Conservation (phyloP, 2,888 invertebrate species). For the Stratiomys singularior region DNA sequence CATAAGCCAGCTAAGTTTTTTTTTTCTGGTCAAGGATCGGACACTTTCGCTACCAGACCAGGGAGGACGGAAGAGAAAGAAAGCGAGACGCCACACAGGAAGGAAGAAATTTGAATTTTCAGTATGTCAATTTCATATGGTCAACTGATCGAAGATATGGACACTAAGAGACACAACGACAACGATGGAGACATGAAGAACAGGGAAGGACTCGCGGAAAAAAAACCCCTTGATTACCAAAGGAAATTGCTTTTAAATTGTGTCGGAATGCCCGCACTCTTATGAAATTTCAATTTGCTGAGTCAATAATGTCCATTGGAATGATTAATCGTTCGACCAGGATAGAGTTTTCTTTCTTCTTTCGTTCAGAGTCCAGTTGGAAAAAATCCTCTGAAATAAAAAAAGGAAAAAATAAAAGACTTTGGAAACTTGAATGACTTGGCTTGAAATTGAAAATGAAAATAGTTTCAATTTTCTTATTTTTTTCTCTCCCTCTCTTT, state of each 20-base stretch:
- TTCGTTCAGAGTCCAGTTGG: background rate
- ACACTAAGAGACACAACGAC: background rate
- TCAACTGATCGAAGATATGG: background rate
- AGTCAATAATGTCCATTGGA: constrained; percentile 42
- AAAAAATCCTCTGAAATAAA: no score
- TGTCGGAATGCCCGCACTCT: constrained; percentile 16
- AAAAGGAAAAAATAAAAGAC: background rate
- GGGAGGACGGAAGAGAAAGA: no score
- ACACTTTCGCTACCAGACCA: no score
- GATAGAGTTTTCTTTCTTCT: background rate
- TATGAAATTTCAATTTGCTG: constrained; percentile 46
- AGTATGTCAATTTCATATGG: constrained; percentile 23
- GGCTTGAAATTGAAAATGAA: background rate
- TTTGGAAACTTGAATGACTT: background rate
- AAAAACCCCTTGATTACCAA: constrained; percentile 38
- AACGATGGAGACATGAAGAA: background rate
- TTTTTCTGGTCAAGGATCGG: no score
- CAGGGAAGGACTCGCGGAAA: background rate
- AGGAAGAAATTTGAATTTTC: background rate
- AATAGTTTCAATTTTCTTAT: background rate
- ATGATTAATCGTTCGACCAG: constrained; percentile 28
- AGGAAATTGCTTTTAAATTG: constrained; percentile 42
- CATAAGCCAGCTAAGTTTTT: no score
- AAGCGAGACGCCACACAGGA: background rate
- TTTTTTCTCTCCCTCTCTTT: background rate